phyloP scores from a whole-genome alignment of 2,888 invertebrate species.

The Chydorus sphaericus region DNA sequence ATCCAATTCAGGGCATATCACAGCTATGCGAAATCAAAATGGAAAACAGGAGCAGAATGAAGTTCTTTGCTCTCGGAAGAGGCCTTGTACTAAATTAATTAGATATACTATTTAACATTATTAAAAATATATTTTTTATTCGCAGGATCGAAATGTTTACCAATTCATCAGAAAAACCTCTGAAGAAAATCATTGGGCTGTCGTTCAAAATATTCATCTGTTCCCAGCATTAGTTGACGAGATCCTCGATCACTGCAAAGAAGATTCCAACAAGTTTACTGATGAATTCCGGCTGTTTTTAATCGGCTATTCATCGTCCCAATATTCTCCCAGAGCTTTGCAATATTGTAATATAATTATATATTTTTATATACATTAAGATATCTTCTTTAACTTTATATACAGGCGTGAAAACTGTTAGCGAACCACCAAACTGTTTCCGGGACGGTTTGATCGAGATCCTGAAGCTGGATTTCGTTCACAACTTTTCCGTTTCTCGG shows the following conservation, averaged over 20 bases:
- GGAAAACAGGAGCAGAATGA: background rate
- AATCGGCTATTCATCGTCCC: background rate
- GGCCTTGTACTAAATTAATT: background rate
- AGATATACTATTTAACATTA: background rate
- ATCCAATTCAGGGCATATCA: conserved; percentile 1
- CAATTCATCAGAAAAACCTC: background rate
- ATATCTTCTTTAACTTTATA: background rate
- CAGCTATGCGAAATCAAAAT: conserved; percentile 1
- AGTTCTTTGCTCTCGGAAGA: background rate
- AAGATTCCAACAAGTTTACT: background rate
- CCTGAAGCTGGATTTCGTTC: background rate
- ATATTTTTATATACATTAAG: background rate
- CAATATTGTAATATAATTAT: background rate
- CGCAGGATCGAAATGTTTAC: background rate
- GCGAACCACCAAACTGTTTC: conserved; percentile 5
- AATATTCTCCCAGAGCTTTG: background rate
- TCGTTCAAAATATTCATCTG: conserved; percentile 4
- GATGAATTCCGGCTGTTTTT: conserved; percentile 11
- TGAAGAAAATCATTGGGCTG: conserved; percentile 9
- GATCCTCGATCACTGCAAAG: background rate
- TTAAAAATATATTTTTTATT: background rate
- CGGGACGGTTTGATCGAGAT: conserved; percentile 3
- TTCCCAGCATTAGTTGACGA: background rate
- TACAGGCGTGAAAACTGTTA: conserved; percentile 6
- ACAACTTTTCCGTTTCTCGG: background rate